Base-by-base conservation (phyloP, 2,888 invertebrate species). In the Phaedon cochleariae region DNA sequence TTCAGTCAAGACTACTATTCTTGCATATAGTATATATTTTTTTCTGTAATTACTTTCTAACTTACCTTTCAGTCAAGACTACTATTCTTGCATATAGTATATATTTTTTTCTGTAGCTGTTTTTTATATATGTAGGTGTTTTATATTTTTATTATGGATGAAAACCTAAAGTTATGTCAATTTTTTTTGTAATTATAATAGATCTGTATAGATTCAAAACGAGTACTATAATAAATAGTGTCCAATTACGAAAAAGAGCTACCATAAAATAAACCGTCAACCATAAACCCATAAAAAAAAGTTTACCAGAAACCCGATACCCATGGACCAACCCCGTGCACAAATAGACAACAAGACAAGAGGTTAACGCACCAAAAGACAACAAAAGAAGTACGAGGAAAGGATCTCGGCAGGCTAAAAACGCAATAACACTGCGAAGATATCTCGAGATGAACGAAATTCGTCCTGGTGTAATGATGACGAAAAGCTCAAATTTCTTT, bases 281-380 rank as follows among this genome's bases (percentile, higher is more conserved):
- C 9, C 55, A 41, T 55, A 55, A 55, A 55, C 22, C 21, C 41
- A 55, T 55, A 54, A 54, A 54, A 54, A 31, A 20, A 20, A n/a
- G 20, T 41, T 41, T 41, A 41, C 55, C 55, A 41, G 41, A 41
- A 55, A 55, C 10, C 55, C 37, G 41, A 55, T 55, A 55, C 10
- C 31, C 55, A 41, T n/a, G 18, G 22, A 55, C 55, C 55, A 41
- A 55, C 55, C 37, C 51, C 37, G 55, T 21, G 55, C 41, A 20
- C 55, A 55, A 55, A 34, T 34, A 26, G 26, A 26, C 26, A 26
- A 26, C 26, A 26, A 6, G 6, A 41, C 55, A 21, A 55, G 55
- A 55, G 41, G 55, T 55, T 37, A 55, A 55, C 55, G 55, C 55
- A 41, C 55, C 12, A 55, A 55, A 55, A 20, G 55, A 55, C 55